These are phyloP conservation scores for Suricata suricatta DNA, from an alignment of 2,113 vertebrate genomes.

Conservation along the genomic window DNA sequence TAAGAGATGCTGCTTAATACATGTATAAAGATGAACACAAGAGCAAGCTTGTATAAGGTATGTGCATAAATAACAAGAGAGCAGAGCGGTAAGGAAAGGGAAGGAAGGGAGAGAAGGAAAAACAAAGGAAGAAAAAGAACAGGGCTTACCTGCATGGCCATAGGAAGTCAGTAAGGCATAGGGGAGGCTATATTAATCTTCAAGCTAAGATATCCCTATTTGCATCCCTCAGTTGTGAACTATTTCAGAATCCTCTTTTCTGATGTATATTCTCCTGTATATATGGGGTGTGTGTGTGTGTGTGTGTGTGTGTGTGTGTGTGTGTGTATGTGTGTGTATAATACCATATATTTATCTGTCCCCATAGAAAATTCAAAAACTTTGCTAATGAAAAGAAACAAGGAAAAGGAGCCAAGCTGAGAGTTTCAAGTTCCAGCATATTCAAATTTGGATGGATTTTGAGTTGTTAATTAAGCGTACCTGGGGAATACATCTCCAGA, in stretches of 20 bases:
- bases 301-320: background rate
- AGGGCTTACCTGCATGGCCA: background rate
- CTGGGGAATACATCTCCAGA: background rate
- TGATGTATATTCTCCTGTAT: background rate
- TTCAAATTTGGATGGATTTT: slow-evolving; percentile 1
- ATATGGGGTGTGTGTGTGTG: background rate
- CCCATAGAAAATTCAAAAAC: background rate
- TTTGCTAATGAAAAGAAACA: slow-evolving; percentile 10
- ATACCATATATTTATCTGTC: background rate
- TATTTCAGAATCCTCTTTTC: background rate
- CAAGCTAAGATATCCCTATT: background rate
- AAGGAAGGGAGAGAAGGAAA: no score
- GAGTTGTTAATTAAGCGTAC: slow-evolving; percentile 36
- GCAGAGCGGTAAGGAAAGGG: background rate
- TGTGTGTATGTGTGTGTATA: background rate
- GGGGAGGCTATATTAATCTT: background rate
- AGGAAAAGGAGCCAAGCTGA: background rate
- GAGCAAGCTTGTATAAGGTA: background rate
- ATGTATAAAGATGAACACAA: background rate
- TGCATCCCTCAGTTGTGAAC: background rate
- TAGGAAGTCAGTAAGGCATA: background rate
- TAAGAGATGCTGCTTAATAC: background rate
- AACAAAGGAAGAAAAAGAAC: background rate
- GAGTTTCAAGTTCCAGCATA: background rate
- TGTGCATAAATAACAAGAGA: background rate